Base-by-base conservation (phyloP, 2,888 invertebrate species). In the Sinopyrophorus schimmeli region DNA sequence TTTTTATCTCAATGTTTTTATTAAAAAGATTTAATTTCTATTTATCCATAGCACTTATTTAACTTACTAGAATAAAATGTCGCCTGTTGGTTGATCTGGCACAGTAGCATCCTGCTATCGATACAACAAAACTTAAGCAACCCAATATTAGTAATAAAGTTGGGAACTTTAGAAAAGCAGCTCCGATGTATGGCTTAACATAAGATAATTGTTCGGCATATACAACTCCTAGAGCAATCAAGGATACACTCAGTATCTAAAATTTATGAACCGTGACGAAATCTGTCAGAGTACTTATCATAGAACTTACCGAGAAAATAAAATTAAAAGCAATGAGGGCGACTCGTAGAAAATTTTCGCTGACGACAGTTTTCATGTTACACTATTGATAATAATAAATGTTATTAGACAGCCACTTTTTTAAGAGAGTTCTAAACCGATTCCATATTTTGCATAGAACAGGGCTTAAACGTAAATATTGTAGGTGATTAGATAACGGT, bases 71-170 rank as follows among this genome's bases (percentile, higher is more conserved):
- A 15, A 59, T 47, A 32, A 59, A 56, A 12, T 61, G 39, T 12
- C 40, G 47, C 28, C 50, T 55, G 28, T 53, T 63, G 46, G 60
- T 57, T 27, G 57, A 58, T 40, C 61, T 61, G 1, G 61, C 62
- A 46, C 61, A 63, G 16, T 55, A 54, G 39, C 66, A 66, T 30
- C 66, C 66, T 2, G 52, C 55, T 6, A 65, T 31, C 3, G 66
- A 54, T 28, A 64, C 42, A 5, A 58, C 49, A 14, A 65, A 58
- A 62, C 87, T 82, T 49, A 86, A 66, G 7, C 80, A 76, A 3
- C 87, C 86, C 54, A 87, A 69, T 43, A 82, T 71, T 53, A 88
- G 84, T 62, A 87, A 75, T 26, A 79, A 64, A 66, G 84, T 77
- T 1, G 86, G 80, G 1, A 83, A 77, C 30, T 80, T 78, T 18